These are phyloP conservation scores for Nephotettix cincticeps DNA, from an alignment of 1,140 invertebrate species.

Conservation along the genomic window DNA sequence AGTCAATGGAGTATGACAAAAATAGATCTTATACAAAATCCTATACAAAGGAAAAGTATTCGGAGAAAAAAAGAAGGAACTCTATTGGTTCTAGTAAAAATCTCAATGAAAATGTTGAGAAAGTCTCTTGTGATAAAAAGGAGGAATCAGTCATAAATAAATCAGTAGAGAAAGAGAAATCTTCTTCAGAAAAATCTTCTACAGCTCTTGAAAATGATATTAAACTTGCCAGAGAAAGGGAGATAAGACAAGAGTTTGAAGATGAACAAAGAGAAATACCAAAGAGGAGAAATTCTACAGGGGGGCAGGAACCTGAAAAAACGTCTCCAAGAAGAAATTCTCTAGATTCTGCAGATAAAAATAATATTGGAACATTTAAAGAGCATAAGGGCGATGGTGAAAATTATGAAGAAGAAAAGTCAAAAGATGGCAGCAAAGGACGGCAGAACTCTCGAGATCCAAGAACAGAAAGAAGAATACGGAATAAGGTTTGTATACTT, in stretches of 20 bases:
- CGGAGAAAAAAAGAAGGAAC: neutral
- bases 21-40: neutral
- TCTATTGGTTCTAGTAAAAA: neutral
- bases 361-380: neutral
- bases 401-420: conserved; percentile 49
- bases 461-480: conserved; percentile 60
- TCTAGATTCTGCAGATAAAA: conserved; percentile 31
- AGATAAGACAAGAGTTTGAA: neutral
- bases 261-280: conserved; percentile 10
- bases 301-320: conserved; percentile 24
- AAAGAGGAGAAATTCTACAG: conserved; percentile 26
- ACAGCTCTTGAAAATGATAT: no score
- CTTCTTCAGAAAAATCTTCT: no score
- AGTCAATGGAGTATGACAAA: neutral
- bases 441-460: conserved; percentile 56
- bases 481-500: conserved; percentile 65
- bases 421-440: conserved; percentile 47
- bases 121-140: no score
- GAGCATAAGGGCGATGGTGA: neutral
- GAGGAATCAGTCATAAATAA: no score
- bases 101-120: no score
- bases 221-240: no score
- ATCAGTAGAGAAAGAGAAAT: no score
- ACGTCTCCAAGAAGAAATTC: conserved; percentile 32
- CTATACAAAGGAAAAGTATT: neutral